Conservation (phyloP, 2,113 vertebrate species). For the Callocephalon fimbriatum region DNA sequence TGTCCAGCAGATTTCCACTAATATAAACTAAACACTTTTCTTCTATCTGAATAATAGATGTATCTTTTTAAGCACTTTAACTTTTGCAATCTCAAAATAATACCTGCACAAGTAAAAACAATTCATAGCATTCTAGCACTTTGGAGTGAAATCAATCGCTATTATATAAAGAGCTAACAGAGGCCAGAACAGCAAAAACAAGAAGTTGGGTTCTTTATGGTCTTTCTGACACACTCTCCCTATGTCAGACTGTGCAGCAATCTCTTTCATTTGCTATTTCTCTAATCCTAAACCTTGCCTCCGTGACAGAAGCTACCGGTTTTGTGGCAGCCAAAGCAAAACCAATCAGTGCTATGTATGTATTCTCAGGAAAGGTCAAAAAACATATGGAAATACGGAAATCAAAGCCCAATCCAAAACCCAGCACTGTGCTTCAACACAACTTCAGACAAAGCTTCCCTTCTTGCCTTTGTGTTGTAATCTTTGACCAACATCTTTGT, state of each 20-base stretch:
- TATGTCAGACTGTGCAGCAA: not conserved
- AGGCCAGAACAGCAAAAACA: not conserved
- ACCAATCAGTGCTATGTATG: not conserved
- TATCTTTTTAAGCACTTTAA: not conserved
- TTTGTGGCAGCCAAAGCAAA: not conserved
- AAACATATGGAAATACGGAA: not conserved
- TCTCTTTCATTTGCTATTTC: not conserved
- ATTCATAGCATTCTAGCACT: not conserved
- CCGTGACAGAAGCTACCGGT: not conserved
- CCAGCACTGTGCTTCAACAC: not conserved
- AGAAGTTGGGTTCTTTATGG: not conserved
- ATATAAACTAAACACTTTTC: not conserved
- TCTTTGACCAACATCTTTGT: not conserved
- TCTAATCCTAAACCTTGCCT: not conserved
- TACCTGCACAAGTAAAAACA: not conserved
- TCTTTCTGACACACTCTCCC: not conserved
- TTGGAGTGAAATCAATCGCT: not conserved
- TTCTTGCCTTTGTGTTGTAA: rapidly evolving
- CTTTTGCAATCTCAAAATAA: not conserved
- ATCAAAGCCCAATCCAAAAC: not conserved
- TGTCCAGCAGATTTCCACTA: not conserved
- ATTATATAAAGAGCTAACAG: not conserved
- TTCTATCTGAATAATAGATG: not conserved
- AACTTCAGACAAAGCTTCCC: not conserved
- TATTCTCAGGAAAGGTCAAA: not conserved